Conservation (phyloP, 2,888 invertebrate species). For the Helobdella robusta region DNA sequence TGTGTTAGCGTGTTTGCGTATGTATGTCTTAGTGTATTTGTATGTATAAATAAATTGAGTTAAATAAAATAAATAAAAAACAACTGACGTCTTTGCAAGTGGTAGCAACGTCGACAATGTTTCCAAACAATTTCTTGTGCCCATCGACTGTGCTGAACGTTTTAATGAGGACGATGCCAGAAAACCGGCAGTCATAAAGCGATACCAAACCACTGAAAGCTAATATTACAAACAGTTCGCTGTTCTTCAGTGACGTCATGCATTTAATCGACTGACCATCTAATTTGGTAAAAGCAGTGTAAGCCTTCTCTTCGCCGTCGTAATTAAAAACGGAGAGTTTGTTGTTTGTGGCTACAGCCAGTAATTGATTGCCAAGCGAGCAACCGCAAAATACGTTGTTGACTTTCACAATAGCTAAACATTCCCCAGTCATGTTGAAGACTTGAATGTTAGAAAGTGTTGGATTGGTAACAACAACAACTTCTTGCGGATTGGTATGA, state of each 20-base stretch:
- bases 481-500: background rate
- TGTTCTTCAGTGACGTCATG: background rate
- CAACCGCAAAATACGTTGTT: slow-evolving; percentile 15
- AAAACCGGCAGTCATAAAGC: slow-evolving; percentile 10
- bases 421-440: slow-evolving; percentile 23
- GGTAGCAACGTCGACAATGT: slow-evolving; percentile 13
- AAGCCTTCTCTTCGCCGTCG: slow-evolving; percentile 13
- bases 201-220: slow-evolving; percentile 8
- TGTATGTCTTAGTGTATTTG: too few species aligned
- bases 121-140: background rate
- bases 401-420: slow-evolving; percentile 27
- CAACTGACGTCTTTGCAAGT: slow-evolving; percentile 20
- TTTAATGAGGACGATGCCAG: background rate
- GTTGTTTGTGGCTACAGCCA: slow-evolving; percentile 5
- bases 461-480: slow-evolving; percentile 21
- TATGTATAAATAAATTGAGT: too few species aligned
- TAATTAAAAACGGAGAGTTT: slow-evolving; percentile 1
- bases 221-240: background rate
- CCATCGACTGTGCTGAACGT: background rate
- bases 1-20: too few species aligned
- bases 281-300: background rate
- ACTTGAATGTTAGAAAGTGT: slow-evolving; percentile 22
- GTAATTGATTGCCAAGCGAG: background rate
- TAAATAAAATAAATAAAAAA: background rate
- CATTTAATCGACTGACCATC: slow-evolving; percentile 3